These are phyloP conservation scores for Silurus glanis DNA, from an alignment of 2,113 vertebrate genomes.

Conservation along the genomic window DNA sequence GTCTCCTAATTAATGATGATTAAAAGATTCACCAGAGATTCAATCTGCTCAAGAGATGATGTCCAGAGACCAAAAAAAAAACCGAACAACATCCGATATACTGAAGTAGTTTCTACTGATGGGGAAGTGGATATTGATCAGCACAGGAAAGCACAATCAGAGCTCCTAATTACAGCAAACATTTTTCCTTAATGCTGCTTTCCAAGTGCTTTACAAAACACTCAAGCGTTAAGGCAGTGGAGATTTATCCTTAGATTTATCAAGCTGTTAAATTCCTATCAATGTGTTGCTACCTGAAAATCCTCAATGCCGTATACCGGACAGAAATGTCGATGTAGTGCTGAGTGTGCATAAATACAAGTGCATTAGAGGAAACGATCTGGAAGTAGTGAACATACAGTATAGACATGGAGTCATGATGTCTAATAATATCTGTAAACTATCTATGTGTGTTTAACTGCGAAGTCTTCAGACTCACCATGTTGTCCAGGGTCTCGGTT, in stretches of 20 bases:
- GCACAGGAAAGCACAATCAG: constrained; percentile 50
- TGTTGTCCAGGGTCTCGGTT: constrained; percentile 59
- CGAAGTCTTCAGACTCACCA: constrained; percentile 64
- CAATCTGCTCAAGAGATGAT: neutral
- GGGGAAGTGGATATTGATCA: constrained; percentile 41
- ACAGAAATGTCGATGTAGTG: neutral
- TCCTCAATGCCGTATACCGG: neutral
- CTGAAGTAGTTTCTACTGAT: constrained; percentile 23
- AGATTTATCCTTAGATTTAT: neutral
- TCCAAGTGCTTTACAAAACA: neutral
- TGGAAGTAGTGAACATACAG: neutral
- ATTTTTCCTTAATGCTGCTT: neutral
- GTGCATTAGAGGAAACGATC: constrained; percentile 3
- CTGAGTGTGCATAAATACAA: neutral
- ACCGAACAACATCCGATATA: constrained; percentile 3
- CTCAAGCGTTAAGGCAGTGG: neutral
- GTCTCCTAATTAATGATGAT: neutral
- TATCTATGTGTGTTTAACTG: neutral
- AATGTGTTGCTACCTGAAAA: neutral
- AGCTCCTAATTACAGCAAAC: constrained; percentile 25
- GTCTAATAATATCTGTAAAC: neutral
- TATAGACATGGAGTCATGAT: neutral
- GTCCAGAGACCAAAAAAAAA: neutral
- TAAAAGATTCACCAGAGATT: constrained; percentile 1
- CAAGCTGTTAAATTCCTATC: neutral